Conservation (phyloP, 2,113 vertebrate genomes). For the Manacus vitellinus region DNA sequence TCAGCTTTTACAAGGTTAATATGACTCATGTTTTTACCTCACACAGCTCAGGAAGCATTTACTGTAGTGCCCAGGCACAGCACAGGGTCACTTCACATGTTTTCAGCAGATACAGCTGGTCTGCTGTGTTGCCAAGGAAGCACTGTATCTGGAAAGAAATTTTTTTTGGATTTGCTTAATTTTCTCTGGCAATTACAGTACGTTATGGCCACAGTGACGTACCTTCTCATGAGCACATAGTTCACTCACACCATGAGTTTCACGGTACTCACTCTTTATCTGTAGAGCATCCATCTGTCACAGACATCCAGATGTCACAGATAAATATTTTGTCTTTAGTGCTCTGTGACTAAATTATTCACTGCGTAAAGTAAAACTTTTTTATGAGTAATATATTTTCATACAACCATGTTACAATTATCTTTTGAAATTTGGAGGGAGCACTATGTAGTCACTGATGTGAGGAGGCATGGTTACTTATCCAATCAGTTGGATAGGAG, state of each 20-base stretch:
- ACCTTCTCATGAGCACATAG: background rate
- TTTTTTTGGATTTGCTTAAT: background rate
- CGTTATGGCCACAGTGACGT: background rate
- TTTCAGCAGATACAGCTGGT: background rate
- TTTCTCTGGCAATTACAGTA: background rate
- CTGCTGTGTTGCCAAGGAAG: background rate
- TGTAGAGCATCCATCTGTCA: background rate
- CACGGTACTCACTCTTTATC: background rate
- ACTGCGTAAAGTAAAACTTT: background rate
- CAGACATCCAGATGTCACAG: background rate
- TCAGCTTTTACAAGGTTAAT: background rate
- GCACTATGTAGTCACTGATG: background rate
- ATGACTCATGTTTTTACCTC: background rate
- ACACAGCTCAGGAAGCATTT: background rate
- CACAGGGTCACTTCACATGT: background rate
- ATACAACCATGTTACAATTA: background rate
- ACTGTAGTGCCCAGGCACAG: background rate
- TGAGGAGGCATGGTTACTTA: background rate
- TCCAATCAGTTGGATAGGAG: background rate
- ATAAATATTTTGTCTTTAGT: background rate
- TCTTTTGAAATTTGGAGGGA: background rate
- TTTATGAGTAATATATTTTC: background rate
- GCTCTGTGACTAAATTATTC: background rate
- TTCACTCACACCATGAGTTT: background rate
- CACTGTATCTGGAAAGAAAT: fast-evolving